Conservation (phyloP, 2,113 vertebrate species). For the Ellobius talpinus region DNA sequence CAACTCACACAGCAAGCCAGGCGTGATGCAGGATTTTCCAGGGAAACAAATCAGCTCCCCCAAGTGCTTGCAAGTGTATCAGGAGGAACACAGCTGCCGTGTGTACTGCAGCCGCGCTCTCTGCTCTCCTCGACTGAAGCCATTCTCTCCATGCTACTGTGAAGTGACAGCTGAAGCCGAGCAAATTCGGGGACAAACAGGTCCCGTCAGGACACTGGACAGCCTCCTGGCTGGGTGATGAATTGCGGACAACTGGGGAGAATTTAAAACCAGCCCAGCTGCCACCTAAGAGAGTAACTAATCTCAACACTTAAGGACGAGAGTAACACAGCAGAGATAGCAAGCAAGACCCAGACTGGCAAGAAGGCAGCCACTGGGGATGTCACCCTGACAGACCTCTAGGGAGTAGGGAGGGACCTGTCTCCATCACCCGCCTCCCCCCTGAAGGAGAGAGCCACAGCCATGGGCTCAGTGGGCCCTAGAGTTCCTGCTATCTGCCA, state of each 20-base stretch:
- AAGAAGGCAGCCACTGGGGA: conserved; percentile 1
- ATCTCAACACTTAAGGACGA: conserved; percentile 49
- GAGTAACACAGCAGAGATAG: accelerated
- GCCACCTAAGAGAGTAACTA: conserved; percentile 64
- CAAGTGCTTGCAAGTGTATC: neutral
- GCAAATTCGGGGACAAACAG: conserved; percentile 45
- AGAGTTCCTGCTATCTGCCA: neutral
- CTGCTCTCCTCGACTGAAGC: neutral
- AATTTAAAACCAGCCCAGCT: conserved; percentile 73
- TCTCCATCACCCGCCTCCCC: too few species aligned
- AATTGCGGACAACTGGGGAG: conserved; percentile 61
- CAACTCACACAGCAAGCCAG: neutral
- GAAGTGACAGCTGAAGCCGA: conserved; percentile 46
- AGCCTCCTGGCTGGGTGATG: conserved; percentile 56
- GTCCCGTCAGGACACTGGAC: conserved; percentile 66
- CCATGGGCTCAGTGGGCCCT: neutral
- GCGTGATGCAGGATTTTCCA: neutral
- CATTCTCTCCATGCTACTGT: neutral
- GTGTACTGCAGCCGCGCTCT: accelerated
- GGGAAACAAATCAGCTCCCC: neutral
- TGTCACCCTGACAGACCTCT: neutral
- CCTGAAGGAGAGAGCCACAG: neutral
- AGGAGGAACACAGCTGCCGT: neutral
- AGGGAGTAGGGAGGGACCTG: neutral
- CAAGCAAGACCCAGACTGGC: neutral